A percentile compares a stretch with the other conserved stretches of the same genome.
phyloP scores from a whole-genome alignment of 2,113 vertebrate genomes.

The Paratilapia polleni region DNA sequence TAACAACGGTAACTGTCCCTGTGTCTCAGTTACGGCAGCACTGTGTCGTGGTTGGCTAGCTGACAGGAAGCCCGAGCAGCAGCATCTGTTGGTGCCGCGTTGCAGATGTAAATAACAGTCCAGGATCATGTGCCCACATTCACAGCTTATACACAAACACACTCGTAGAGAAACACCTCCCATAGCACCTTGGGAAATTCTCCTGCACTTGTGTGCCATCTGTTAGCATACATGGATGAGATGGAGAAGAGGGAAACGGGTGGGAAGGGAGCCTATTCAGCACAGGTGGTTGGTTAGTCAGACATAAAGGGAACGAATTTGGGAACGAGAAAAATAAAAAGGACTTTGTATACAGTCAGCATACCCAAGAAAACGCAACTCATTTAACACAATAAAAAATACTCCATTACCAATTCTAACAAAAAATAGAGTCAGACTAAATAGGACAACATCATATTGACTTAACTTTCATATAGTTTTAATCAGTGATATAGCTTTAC shows the following conservation, averaged over 20 bases:
- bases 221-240: conserved; percentile 16
- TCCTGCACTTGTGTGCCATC: conserved; percentile 42
- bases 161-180: conserved; percentile 30
- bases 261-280: conserved; percentile 3
- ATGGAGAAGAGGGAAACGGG: conserved; percentile 3
- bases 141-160: conserved; percentile 31
- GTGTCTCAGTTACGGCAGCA: background rate
- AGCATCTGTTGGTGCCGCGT: conserved; percentile 22
- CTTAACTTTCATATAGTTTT: no score
- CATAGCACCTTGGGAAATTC: conserved; percentile 40
- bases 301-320: background rate
- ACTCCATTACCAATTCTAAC: no score
- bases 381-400: background rate
- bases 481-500: no score
- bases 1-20: background rate
- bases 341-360: background rate
- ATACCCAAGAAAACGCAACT: background rate
- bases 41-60: conserved; percentile 15
- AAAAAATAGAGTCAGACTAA: background rate
- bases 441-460: background rate
- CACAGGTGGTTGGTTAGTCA: conserved; percentile 27
- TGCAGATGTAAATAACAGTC: conserved; percentile 56
- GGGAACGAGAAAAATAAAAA: background rate
- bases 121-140: conserved; percentile 25
- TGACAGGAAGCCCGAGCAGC: conserved; percentile 16